A percentile compares a stretch with the other conserved stretches of the same genome.
Conservation (phyloP, 1,140 invertebrate genomes). For the Carcinoscorpius rotundicauda region DNA sequence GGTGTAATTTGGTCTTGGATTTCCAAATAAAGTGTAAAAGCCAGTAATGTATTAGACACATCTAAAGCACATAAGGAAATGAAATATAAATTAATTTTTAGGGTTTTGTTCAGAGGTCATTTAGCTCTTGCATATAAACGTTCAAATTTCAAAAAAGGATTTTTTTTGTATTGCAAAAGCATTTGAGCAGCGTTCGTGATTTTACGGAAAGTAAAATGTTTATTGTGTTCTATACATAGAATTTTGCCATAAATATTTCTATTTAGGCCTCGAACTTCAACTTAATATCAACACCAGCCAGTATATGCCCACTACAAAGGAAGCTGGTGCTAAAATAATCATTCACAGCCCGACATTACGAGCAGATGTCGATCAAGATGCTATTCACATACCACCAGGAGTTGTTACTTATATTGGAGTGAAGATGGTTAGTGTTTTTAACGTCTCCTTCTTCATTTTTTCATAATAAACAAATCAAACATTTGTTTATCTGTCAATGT, state of each 20-base stretch:
- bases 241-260: neutral
- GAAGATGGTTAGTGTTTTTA: constrained; percentile 10
- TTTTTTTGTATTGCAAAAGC: too few relatives aligned
- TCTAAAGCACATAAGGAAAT: neutral
- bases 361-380: constrained; percentile 20
- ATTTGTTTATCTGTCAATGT: neutral
- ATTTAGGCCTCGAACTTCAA: constrained; percentile 29
- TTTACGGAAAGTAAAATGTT: neutral
- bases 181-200: neutral
- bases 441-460: neutral
- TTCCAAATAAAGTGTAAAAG: too few relatives aligned
- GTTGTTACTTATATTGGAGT: constrained; percentile 20
- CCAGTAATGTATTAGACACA: too few relatives aligned
- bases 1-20: too few relatives aligned
- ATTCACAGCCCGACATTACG: constrained; percentile 26
- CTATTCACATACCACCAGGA: constrained; percentile 16
- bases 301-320: constrained; percentile 30
- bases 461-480: neutral
- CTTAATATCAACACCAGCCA: constrained; percentile 32
- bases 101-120: neutral
- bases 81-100: neutral
- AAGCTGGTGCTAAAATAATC: constrained; percentile 29
- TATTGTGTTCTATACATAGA: neutral
- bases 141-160: too few relatives aligned
- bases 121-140: too few relatives aligned